Percentiles rank a stretch among this genome's conserved stretches.
These are phyloP conservation scores for Atrina japonica DNA, from an alignment of 2,888 invertebrate species.

Conservation along the genomic window DNA sequence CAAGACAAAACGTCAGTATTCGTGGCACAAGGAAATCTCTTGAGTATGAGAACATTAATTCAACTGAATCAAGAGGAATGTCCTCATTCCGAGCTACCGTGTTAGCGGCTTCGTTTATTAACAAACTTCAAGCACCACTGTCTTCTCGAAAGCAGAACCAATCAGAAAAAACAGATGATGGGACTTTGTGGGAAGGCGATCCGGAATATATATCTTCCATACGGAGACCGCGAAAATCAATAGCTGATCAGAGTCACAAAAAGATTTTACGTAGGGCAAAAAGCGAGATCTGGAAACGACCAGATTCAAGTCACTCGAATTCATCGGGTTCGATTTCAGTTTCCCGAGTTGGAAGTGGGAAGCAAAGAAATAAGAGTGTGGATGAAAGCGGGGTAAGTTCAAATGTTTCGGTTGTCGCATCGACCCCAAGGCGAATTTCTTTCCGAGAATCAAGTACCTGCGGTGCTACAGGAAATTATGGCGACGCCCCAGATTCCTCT, in stretches of 20 bases:
- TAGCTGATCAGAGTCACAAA: slow-evolving; percentile 31
- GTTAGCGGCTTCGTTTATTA: slow-evolving; percentile 35
- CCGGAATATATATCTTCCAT: slow-evolving; percentile 33
- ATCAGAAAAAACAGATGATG: neutral
- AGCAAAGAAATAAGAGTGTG: slow-evolving; percentile 1
- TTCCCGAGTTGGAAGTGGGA: neutral
- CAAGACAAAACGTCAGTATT: neutral
- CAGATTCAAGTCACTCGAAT: neutral
- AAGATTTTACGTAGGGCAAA: slow-evolving; percentile 24
- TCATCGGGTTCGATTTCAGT: slow-evolving; percentile 2
- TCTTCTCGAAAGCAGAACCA: neutral
- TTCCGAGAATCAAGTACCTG: too few species aligned
- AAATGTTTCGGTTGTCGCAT: too few species aligned
- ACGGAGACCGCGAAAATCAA: slow-evolving; percentile 31
- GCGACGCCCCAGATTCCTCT: neutral
- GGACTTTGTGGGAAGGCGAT: slow-evolving; percentile 28
- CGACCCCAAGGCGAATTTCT: too few species aligned
- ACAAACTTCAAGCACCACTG: slow-evolving; percentile 29
- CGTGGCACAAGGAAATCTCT: slow-evolving; percentile 14
- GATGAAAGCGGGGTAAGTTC: neutral
- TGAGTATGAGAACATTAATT: slow-evolving; percentile 31
- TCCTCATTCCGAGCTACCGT: slow-evolving; percentile 26
- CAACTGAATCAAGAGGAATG: neutral
- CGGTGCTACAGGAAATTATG: neutral
- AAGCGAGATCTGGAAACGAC: slow-evolving; percentile 17